Percentiles rank a stretch among this genome's conserved stretches.
These are phyloP conservation scores for Phasia obesa DNA, from an alignment of 2,888 invertebrate genomes.

Conservation along the genomic window DNA sequence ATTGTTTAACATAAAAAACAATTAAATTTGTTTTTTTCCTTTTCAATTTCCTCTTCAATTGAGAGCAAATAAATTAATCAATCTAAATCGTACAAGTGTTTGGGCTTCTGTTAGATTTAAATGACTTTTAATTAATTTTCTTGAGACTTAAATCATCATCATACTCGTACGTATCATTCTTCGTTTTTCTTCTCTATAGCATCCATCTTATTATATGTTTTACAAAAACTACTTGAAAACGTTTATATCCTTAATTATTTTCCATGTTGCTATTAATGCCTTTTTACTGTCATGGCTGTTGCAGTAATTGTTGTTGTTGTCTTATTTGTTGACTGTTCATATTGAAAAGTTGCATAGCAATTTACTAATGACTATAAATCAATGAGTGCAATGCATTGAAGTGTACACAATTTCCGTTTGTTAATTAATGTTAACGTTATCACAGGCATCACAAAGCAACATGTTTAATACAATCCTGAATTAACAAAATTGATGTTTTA, in stretches of 20 bases:
- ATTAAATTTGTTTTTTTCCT: neutral
- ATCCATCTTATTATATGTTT: constrained; percentile 26
- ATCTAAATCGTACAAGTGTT: constrained; percentile 3
- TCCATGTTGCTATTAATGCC: neutral
- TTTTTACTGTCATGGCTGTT: too few species aligned
- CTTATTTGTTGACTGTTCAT: constrained; percentile 4
- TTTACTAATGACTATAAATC: constrained; percentile 70
- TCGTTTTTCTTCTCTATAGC: neutral
- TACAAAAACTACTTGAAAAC: constrained; percentile 37
- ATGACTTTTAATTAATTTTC: constrained; percentile 64
- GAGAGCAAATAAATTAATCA: constrained; percentile 46
- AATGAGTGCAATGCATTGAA: constrained; percentile 67
- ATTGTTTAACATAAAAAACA: too few species aligned
- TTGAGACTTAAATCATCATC: constrained; percentile 55
- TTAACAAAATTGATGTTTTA: neutral
- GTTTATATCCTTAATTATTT: constrained; percentile 45
- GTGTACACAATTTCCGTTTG: constrained; percentile 71
- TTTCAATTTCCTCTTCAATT: constrained; percentile 45
- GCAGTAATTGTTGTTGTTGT: constrained; percentile 18
- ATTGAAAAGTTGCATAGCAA: constrained; percentile 59
- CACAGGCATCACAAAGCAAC: constrained; percentile 62
- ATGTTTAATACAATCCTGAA: neutral
- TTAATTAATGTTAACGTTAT: constrained; percentile 71
- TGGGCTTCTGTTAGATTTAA: constrained; percentile 35
- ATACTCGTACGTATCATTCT: neutral